phyloP scores from a whole-genome alignment of 37 sponge, comb jelly and placozoan genomes.

The Tethya wilhelma region DNA sequence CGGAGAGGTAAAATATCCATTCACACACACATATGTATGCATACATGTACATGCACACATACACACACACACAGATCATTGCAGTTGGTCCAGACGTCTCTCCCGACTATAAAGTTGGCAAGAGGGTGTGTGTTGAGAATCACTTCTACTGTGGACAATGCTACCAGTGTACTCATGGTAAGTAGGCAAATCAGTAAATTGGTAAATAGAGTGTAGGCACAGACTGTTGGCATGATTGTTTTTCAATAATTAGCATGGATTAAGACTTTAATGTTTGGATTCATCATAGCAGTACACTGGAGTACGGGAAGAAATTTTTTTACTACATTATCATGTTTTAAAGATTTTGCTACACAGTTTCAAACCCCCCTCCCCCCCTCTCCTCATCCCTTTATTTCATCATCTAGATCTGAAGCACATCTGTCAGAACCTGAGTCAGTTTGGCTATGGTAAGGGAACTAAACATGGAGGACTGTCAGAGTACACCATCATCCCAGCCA shows the following conservation, averaged over 20 bases:
- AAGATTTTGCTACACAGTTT: no score
- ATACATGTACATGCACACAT: neutral
- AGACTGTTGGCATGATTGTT: no score
- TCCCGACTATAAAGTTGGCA: conserved; percentile 73
- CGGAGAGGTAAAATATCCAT: conserved; percentile 77
- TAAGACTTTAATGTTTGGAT: neutral
- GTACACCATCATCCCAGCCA: conserved; percentile 82
- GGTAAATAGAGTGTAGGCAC: no score
- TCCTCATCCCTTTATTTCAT: neutral
- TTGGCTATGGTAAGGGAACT: conserved; percentile 92
- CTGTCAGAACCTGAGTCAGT: conserved; percentile 90
- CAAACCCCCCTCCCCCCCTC: neutral
- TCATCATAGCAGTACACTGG: neutral
- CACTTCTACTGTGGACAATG: conserved; percentile 96
- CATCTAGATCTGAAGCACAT: conserved; percentile 81
- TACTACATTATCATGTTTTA: neutral
- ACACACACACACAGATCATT: conserved; percentile 56
- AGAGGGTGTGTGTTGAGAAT: conserved; percentile 90
- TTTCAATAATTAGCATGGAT: neutral
- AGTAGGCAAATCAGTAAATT: no score
- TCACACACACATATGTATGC: no score
- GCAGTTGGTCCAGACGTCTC: conserved; percentile 60
- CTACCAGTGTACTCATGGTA: conserved; percentile 91
- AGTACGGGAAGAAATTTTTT: neutral
- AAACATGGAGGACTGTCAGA: conserved; percentile 89